Evolutionary conservation across 1,140 invertebrate species (phyloP).

Genomic region (Eulimnadia texana): DNA sequence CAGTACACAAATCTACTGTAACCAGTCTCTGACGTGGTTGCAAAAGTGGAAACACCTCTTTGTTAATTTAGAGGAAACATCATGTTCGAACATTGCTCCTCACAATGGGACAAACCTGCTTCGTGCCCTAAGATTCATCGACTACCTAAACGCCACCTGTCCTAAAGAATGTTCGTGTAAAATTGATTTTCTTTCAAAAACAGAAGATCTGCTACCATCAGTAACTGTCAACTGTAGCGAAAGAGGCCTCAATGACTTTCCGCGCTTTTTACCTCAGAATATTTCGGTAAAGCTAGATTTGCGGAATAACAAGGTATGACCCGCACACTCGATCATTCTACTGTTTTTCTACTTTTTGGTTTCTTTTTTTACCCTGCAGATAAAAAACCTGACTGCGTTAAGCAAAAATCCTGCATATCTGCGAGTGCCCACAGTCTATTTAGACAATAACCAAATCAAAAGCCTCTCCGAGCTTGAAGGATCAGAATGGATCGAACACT

Average conservation of each 20-base stretch:
- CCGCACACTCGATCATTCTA: constrained; percentile 22
- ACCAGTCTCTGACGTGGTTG: not conserved
- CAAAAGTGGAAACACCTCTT: not conserved
- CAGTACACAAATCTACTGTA: not conserved
- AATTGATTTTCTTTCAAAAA: constrained; percentile 1
- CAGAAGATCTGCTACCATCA: constrained; percentile 32
- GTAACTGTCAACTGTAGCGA: constrained; percentile 39
- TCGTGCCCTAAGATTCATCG: not conserved
- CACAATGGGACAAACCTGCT: constrained; percentile 1
- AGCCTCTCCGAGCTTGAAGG: constrained; percentile 55
- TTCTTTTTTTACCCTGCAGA: constrained; percentile 31
- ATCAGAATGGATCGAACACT: constrained; percentile 55
- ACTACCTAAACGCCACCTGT: not conserved
- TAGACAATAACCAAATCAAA: constrained; percentile 56
- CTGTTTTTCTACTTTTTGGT: constrained; percentile 4
- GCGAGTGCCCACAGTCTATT: constrained; percentile 49
- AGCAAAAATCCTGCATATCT: constrained; percentile 46
- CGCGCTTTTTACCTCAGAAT: constrained; percentile 36
- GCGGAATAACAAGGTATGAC: constrained; percentile 37
- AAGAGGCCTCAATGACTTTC: constrained; percentile 34
- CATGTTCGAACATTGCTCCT: not conserved
- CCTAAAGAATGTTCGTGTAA: not conserved
- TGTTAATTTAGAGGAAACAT: not conserved
- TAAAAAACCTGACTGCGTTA: constrained; percentile 42
- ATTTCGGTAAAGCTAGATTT: constrained; percentile 37